These are phyloP conservation scores for Hermodice carunculata DNA, from an alignment of 2,888 invertebrate genomes.

Conservation along the genomic window DNA sequence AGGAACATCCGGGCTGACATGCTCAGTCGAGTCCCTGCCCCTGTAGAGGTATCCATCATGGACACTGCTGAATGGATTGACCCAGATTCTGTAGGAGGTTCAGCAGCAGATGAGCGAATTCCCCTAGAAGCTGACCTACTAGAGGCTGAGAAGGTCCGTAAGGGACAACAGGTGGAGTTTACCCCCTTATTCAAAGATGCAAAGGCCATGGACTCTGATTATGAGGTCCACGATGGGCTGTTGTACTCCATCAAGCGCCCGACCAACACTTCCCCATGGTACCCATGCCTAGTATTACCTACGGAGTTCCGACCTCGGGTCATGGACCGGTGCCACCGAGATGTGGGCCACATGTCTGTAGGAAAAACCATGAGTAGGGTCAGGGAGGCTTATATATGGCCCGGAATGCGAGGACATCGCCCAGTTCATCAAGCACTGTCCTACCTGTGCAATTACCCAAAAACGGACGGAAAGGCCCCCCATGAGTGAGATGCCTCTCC, in stretches of 20 bases:
- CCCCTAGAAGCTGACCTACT: too few relatives aligned
- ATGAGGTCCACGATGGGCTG: too few relatives aligned
- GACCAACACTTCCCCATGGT: too few relatives aligned
- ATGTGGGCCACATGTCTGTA: slow-evolving; percentile 9
- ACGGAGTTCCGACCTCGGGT: background rate
- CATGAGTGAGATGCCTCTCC: background rate
- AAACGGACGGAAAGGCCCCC: background rate
- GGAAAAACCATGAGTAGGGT: background rate
- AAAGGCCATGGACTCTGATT: too few relatives aligned
- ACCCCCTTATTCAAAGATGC: too few relatives aligned
- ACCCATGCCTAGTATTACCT: slow-evolving; percentile 9
- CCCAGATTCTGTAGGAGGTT: background rate
- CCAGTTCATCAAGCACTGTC: background rate
- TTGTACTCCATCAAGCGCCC: too few relatives aligned
- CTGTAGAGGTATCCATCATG: background rate
- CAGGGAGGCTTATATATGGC: slow-evolving; percentile 16
- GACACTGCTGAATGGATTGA: background rate
- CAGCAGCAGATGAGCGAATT: too few relatives aligned
- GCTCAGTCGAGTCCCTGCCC: background rate
- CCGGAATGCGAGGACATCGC: background rate
- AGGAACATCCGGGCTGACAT: slow-evolving; percentile 11
- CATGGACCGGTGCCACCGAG: background rate
- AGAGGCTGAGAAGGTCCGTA: too few relatives aligned
- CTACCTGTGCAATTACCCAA: background rate
- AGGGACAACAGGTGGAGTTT: too few relatives aligned